Evolutionary conservation across 2,797 vertebrate genomes (phyloP).

Genomic region (Astyanax mexicanus): DNA sequence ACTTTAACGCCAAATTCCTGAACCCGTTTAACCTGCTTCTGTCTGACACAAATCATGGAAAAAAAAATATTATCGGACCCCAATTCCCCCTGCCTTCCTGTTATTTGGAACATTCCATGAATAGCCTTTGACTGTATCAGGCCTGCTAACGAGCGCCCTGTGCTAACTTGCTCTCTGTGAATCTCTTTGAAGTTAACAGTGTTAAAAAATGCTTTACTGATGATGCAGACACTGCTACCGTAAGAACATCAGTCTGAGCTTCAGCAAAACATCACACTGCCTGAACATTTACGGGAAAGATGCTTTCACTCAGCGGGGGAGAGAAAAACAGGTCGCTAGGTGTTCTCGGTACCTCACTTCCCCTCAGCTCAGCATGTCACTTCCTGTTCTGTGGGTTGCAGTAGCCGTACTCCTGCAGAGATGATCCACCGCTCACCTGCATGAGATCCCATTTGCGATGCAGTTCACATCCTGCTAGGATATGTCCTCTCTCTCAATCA

Average conservation of each 20-base stretch:
- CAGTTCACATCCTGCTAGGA: background rate
- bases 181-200: slow-evolving; percentile 69
- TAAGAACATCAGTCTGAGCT: slow-evolving; percentile 13
- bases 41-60: slow-evolving; percentile 51
- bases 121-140: slow-evolving; percentile 72
- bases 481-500: background rate
- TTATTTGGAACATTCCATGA: slow-evolving; percentile 75
- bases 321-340: background rate
- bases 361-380: slow-evolving; percentile 29
- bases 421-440: slow-evolving; percentile 8
- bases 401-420: slow-evolving; percentile 20
- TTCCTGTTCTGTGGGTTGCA: slow-evolving; percentile 31
- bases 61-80: slow-evolving; percentile 64
- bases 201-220: slow-evolving; percentile 42
- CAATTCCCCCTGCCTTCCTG: slow-evolving; percentile 69
- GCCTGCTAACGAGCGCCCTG: slow-evolving; percentile 66
- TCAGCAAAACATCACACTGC: background rate
- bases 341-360: background rate
- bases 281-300: slow-evolving; percentile 6
- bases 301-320: background rate
- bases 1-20: slow-evolving; percentile 37
- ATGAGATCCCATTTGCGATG: slow-evolving; percentile 7
- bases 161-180: slow-evolving; percentile 58
- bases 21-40: slow-evolving; percentile 44
- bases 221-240: slow-evolving; percentile 30